Evolutionary conservation across 2,888 invertebrate species (phyloP).

Genomic region (Actias luna): DNA sequence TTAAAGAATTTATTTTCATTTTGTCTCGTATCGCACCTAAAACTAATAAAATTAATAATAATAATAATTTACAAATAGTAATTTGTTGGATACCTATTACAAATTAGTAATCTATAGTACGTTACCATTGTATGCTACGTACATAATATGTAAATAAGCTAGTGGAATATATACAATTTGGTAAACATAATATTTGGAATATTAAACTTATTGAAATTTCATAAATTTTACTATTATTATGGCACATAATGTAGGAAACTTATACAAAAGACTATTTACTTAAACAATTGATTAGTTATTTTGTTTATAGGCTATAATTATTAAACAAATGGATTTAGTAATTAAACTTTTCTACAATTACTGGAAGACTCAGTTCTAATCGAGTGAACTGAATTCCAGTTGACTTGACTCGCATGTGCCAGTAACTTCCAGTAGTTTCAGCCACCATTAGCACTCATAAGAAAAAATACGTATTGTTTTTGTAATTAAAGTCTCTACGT

Average conservation of each 20-base stretch:
- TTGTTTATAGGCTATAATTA: not conserved
- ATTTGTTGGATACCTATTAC: not conserved
- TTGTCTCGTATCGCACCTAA: slow-evolving; percentile 9
- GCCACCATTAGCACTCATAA: too few species aligned
- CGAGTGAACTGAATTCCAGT: too few species aligned
- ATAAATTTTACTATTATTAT: slow-evolving; percentile 13
- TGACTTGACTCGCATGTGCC: too few species aligned
- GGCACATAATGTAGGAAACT: not conserved
- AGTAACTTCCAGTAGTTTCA: too few species aligned
- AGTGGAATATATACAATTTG: not conserved
- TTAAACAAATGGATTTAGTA: not conserved
- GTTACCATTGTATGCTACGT: not conserved
- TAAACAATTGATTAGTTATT: not conserved
- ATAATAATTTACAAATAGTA: not conserved
- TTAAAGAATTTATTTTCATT: slow-evolving; percentile 10
- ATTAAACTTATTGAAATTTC: not conserved
- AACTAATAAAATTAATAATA: not conserved
- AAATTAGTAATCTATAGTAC: not conserved
- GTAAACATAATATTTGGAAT: not conserved
- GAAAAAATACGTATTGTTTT: too few species aligned
- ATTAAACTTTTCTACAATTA: too few species aligned
- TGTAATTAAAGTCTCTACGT: too few species aligned
- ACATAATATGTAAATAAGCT: not conserved
- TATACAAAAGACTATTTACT: not conserved
- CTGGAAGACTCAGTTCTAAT: too few species aligned